Evolutionary conservation across 2,888 invertebrate species (phyloP).

Genomic region (Drosophila siamana): DNA sequence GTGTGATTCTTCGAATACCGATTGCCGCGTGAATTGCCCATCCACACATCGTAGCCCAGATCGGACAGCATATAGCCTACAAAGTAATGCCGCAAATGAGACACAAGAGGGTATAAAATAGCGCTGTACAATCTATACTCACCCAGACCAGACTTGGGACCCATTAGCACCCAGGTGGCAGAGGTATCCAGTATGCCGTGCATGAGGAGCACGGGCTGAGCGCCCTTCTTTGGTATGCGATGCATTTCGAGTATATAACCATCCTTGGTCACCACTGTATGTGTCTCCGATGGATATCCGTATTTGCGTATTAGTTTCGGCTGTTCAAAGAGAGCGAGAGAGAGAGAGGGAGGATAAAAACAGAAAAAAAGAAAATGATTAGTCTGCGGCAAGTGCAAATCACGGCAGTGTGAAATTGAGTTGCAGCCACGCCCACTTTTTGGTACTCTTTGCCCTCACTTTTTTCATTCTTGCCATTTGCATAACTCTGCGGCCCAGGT

Average conservation of each 20-base stretch:
- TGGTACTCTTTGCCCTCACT: neutral
- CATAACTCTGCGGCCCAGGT: slow-evolving; percentile 60
- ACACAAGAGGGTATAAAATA: neutral
- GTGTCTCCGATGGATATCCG: slow-evolving; percentile 89
- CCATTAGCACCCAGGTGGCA: slow-evolving; percentile 91
- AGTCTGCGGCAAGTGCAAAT: slow-evolving; percentile 62
- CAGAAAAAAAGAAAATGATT: slow-evolving; percentile 32
- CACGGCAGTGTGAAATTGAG: slow-evolving; percentile 73
- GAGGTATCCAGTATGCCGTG: slow-evolving; percentile 91
- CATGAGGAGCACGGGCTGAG: slow-evolving; percentile 87
- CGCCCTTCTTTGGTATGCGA: slow-evolving; percentile 88
- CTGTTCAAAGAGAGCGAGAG: slow-evolving; percentile 74
- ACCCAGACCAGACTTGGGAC: slow-evolving; percentile 90
- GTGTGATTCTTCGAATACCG: slow-evolving; percentile 85
- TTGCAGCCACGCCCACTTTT: slow-evolving; percentile 33
- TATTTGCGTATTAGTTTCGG: slow-evolving; percentile 88
- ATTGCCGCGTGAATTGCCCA: slow-evolving; percentile 85
- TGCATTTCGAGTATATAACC: slow-evolving; percentile 92
- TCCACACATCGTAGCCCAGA: slow-evolving; percentile 85
- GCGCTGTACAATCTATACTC: slow-evolving; percentile 25
- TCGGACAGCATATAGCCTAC: slow-evolving; percentile 85
- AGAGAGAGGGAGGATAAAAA: slow-evolving; percentile 11
- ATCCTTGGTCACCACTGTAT: slow-evolving; percentile 90
- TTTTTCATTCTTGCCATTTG: slow-evolving; percentile 58
- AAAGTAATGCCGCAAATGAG: neutral